Evolutionary conservation across 2,113 vertebrate genomes (phyloP).

Genomic region (Dicrurus megarhynchus): DNA sequence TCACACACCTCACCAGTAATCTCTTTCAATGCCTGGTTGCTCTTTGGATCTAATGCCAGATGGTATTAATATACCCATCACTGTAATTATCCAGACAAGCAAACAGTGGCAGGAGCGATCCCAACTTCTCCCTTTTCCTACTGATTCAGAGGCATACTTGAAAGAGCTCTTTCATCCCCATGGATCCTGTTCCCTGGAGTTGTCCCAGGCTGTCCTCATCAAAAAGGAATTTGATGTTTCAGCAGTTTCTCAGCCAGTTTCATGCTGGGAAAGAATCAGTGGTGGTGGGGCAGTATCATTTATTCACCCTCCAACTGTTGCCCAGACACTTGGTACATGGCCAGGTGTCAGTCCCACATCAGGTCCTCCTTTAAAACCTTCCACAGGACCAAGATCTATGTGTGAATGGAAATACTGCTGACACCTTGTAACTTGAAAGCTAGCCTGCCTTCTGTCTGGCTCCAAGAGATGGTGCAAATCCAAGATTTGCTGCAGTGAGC

Average conservation of each 20-base stretch:
- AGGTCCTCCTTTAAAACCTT: background rate
- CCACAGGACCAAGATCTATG: background rate
- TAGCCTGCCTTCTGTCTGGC: background rate
- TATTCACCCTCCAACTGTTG: background rate
- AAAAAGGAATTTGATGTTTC: conserved; percentile 35
- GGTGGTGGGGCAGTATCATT: conserved; percentile 4
- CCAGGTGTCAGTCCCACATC: background rate
- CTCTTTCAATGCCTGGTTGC: background rate
- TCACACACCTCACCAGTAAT: conserved; percentile 1
- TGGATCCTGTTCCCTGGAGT: conserved; percentile 26
- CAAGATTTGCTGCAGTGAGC: background rate
- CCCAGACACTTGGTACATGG: background rate
- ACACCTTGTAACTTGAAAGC: background rate
- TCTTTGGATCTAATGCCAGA: background rate
- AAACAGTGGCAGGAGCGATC: background rate
- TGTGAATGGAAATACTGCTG: background rate
- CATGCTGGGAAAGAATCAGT: conserved; percentile 1
- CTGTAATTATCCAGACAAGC: conserved; percentile 16
- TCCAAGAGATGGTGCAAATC: background rate
- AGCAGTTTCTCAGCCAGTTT: conserved; percentile 47
- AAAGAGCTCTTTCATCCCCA: conserved; percentile 19
- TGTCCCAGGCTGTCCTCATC: conserved; percentile 38
- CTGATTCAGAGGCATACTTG: background rate
- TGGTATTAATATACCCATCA: conserved; percentile 27
- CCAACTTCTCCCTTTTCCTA: conserved; percentile 1